Evolutionary conservation across 2,797 vertebrate species (phyloP), one percentile per base, ranked within the genome.

Genomic region (Morelia viridis): DNA sequence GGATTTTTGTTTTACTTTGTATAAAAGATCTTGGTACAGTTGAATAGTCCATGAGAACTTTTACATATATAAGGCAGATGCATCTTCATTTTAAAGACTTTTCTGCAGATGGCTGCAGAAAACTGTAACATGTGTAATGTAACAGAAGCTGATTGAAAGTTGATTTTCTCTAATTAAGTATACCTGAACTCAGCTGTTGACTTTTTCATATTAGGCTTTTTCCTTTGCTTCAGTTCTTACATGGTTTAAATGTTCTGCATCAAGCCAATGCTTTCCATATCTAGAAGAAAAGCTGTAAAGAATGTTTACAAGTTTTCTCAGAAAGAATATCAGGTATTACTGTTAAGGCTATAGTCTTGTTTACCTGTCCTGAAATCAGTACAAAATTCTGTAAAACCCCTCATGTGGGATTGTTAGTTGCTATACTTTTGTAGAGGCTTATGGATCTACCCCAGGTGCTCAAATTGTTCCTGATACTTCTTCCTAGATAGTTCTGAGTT

Each of bases 281-380:
- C 12, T 89, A 19, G 28, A 68, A 85, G 62, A 56, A 68, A 65
- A 87, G 22, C 31, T 9, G 50, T n/a, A 60, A 58, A 61, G 76
- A 91, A 89, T 58, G 65, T 35, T 90, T 89, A 87, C 80, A 56
- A 80, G 83, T 87, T 83, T 11, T 89, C 53, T 76, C 57, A 56
- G 24, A 93, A n/a, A 87, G 12, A 62, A 26, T 9, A 87, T 80
- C 88, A 64, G 58, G 41, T 46, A 50, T 89, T 89, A 64, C 76
- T 61, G 58, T 62, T 93, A 93, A 89, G 80, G 62, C 76, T 64
- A 87, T 64, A 88, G 64, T 15, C 84, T 89, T 91, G 83, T 87
- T 91, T 93, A 58, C 88, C 26, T 80, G 65, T 87, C 80, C 35
- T 90, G 56, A 91, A 91, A 93, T 93, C 88, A 65, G 89, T 83